Conservation (phyloP, 2,888 invertebrate species). For the Cosmia pyralina region DNA sequence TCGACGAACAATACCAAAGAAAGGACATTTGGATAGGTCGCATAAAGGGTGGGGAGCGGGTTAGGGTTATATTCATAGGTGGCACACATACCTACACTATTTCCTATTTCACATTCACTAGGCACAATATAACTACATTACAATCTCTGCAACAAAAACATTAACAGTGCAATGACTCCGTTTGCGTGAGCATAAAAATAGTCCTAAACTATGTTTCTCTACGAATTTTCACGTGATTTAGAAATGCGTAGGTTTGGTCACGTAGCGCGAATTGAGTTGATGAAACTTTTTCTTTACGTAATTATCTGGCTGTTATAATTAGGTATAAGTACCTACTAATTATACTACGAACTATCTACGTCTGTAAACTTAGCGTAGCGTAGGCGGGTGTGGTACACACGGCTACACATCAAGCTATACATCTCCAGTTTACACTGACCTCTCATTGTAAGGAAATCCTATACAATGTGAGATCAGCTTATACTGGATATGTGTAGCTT, state of each 20-base stretch:
- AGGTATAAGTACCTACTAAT: background rate
- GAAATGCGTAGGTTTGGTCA: slow-evolving; percentile 59
- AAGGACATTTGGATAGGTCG: too few relatives aligned
- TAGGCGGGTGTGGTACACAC: too few relatives aligned
- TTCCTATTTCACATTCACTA: background rate
- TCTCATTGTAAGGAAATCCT: too few relatives aligned
- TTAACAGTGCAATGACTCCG: slow-evolving; percentile 63
- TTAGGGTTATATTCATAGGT: too few relatives aligned
- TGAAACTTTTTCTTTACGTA: slow-evolving; percentile 31
- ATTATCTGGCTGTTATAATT: slow-evolving; percentile 10
- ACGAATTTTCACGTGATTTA: slow-evolving; percentile 56
- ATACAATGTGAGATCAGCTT: too few relatives aligned
- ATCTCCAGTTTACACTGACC: too few relatives aligned
- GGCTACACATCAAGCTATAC: too few relatives aligned
- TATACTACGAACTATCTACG: background rate
- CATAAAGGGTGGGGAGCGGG: too few relatives aligned
- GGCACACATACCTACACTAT: background rate
- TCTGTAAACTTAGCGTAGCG: too few relatives aligned
- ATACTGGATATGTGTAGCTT: too few relatives aligned
- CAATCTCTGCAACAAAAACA: slow-evolving; percentile 36
- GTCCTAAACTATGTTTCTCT: slow-evolving; percentile 40
- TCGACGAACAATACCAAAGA: too few relatives aligned
- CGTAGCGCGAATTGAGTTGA: slow-evolving; percentile 50
- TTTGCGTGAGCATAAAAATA: slow-evolving; percentile 52
- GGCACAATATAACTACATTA: background rate